phyloP scores from a whole-genome alignment of 2,888 invertebrate species.

The Leucophenga montana region DNA sequence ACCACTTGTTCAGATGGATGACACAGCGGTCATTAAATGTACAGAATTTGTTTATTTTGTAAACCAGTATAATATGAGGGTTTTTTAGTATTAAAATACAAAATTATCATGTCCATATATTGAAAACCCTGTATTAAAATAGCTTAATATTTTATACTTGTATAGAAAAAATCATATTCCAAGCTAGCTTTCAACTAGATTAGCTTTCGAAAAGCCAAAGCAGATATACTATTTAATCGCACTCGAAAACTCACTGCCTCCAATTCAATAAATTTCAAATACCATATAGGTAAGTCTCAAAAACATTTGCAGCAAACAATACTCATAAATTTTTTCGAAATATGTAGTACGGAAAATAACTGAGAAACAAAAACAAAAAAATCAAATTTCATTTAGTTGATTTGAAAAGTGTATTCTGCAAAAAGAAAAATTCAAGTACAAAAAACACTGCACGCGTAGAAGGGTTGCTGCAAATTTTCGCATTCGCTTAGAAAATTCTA shows the following conservation, averaged over 20 bases:
- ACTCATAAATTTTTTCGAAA: constrained; percentile 16
- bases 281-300: not conserved
- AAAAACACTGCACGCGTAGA: not conserved
- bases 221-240: too few relatives aligned
- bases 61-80: too few relatives aligned
- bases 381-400: constrained; percentile 27
- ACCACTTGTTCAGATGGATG: too few relatives aligned
- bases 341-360: constrained; percentile 3
- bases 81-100: too few relatives aligned
- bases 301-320: constrained; percentile 22
- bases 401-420: constrained; percentile 9
- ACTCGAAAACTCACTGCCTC: not conserved
- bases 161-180: not conserved
- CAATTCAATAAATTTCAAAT: not conserved
- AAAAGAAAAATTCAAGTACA: not conserved
- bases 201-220: not conserved
- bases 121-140: too few relatives aligned
- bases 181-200: not conserved
- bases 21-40: too few relatives aligned
- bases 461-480: not conserved
- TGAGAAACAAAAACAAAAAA: not conserved
- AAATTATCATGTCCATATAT: too few relatives aligned
- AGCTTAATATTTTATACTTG: too few relatives aligned
- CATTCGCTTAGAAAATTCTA: not conserved
- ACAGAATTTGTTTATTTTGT: too few relatives aligned